Conservation (phyloP, 2,113 vertebrate species). For the Nipponia nippon region DNA sequence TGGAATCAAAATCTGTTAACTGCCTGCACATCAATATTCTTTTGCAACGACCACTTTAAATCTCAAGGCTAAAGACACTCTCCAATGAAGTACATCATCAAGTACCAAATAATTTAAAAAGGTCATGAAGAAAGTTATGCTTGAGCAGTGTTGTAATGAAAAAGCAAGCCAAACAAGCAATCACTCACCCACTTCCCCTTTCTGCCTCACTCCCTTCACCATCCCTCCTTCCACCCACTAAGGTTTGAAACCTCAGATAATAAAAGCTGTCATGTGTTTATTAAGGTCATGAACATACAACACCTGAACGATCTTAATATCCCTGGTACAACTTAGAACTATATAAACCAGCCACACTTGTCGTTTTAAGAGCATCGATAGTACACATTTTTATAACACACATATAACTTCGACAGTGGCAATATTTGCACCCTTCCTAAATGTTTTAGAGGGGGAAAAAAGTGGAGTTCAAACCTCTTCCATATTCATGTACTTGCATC, state of each 20-base stretch:
- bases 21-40: conserved; percentile 17
- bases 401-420: background rate
- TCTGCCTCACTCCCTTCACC: conserved; percentile 1
- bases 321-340: background rate
- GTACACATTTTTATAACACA: background rate
- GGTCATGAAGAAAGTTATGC: conserved; percentile 47
- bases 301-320: background rate
- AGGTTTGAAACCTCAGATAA: background rate
- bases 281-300: conserved; percentile 8
- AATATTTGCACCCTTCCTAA: background rate
- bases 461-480: background rate
- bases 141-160: conserved; percentile 36
- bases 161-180: conserved; percentile 39
- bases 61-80: conserved; percentile 34
- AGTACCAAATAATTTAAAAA: conserved; percentile 49
- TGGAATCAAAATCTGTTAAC: conserved; percentile 15
- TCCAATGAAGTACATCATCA: conserved; percentile 19
- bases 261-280: conserved; percentile 21
- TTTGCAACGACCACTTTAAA: background rate
- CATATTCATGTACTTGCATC: background rate
- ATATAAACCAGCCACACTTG: background rate
- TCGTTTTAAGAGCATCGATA: background rate
- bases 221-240: background rate
- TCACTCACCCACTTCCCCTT: background rate
- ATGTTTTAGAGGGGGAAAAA: background rate